Base-by-base conservation (phyloP, 2,113 vertebrate genomes). In the Cyprinodon variegatus region DNA sequence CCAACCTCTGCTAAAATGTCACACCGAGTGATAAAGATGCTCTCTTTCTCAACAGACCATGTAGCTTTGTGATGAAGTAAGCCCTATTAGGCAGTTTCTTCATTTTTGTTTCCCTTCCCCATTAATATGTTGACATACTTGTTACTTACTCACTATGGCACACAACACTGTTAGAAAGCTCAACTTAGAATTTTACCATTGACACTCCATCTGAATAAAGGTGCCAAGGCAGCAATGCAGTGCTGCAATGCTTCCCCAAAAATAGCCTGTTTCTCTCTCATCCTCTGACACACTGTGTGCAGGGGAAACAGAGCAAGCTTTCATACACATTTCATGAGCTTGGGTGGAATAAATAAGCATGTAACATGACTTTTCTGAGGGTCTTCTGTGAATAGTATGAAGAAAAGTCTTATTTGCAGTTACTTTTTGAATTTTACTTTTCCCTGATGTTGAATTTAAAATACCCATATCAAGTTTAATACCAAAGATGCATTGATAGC, bases 181-280 rank as follows among this genome's bases (percentile, higher is more conserved):
- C 83, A 63, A 61, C 66, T 59, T 62, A 48, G 64, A 72, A 20
- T 62, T 61, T 59, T 20, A 41, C 37, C 39, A 60, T 20, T 71
- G 68, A 53, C 68, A 48, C 40, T 10, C 15, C 8, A 12, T 38
- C 40, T 62, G 29, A 76, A 61, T 37, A 41, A 78, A 77, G 72
- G 81, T 77, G 68, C 17, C 53, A 75, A 45, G 73, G 78, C 74
- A 65, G 75, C 81, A 39, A 86, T 74, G 87, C 90, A 90, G 85
- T 77, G 89, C 75, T 82, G 85, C 88, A 83, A 83, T 79, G 41
- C 63, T 70, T 68, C 15, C 39, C 72, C 76, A 15, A 74, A 76
- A 89, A 84, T 76, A 81, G 69, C 45, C 45, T 36, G 36, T 71
- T 68, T 79, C 22, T 38, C n/a, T 74, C 45, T 79, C 72, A 78